Conservation (phyloP, 1,140 invertebrate species). For the Lerema accius region DNA sequence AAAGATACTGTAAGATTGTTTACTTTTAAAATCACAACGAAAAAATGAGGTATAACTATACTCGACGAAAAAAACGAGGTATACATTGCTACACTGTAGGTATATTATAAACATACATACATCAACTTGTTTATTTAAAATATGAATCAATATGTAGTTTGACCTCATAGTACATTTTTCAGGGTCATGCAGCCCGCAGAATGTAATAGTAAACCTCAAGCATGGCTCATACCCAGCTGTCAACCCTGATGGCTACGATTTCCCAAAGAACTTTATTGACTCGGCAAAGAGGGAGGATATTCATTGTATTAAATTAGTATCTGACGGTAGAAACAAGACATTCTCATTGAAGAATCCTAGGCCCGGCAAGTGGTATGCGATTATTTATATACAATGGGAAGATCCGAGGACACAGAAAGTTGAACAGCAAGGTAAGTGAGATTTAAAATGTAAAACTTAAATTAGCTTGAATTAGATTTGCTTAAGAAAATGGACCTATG, state of each 20-base stretch:
- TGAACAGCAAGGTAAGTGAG: constrained; percentile 88
- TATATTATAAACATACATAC: no score
- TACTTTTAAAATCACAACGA: no score
- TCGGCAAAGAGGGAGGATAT: constrained; percentile 63
- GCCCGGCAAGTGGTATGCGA: constrained; percentile 91
- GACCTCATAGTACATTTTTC: constrained; percentile 39
- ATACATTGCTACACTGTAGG: no score
- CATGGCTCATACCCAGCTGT: constrained; percentile 91
- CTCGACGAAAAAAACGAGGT: no score
- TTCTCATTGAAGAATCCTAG: constrained; percentile 81
- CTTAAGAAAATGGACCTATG: no score
- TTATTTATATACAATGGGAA: constrained; percentile 89
- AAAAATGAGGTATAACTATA: no score
- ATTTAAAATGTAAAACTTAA: no score
- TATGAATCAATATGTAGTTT: constrained; percentile 1
- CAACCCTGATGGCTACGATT: constrained; percentile 88
- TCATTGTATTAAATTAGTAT: constrained; percentile 61
- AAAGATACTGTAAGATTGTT: no score
- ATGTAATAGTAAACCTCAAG: constrained; percentile 86
- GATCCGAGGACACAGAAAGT: constrained; percentile 88
- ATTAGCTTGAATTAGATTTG: no score
- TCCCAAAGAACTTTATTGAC: constrained; percentile 85
- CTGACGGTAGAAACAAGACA: constrained; percentile 60
- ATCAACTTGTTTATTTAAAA: constrained; percentile 3
- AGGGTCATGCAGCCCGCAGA: constrained; percentile 84